Base-by-base conservation (phyloP, 2,888 invertebrate genomes). In the Cephalotes varians region DNA sequence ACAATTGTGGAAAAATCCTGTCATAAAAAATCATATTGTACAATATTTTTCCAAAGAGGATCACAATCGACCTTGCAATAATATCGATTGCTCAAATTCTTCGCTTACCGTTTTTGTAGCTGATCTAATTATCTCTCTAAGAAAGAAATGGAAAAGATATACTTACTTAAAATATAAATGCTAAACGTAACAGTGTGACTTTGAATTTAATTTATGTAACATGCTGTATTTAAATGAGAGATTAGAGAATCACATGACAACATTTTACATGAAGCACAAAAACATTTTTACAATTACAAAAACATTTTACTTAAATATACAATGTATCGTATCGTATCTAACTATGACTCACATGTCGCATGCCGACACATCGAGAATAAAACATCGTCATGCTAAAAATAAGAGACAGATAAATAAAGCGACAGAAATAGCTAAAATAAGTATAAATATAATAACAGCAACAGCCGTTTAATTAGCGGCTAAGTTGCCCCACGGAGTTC, bases 351-450 rank as follows among this genome's bases (percentile, higher is more conserved):
- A 37, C 1, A 31, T 47, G 28, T 34, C 28, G 34, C 71, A 71
- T 79, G 56, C 77, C 9, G 44, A 25, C 58, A 77, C 21, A 44
- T 71, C 2, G 12, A 31, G 12, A 69, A 47, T 1, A 71, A 71
- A 28, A 58, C n/a, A n/a, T 12, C 7, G 34, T 44, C 44, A 56
- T 79, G 77, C 77, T 56, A 51, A 12, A 2, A 47, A 54, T 40
- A 31, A 67, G 21, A 76, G 21, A 34, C 6, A 37, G 25, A 56
- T 77, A 44, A 77, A 34, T 79, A 31, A 79, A 71, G 77, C 44
- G 34, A 25, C 25, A 56, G 54, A 54, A 62, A 71, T 18, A 71
- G 18, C 9, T 34, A 37, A 69, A 31, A 49, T 9, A n/a, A n/a
- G n/a, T n/a, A n/a, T n/a, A n/a, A n/a, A n/a, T n/a, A n/a, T n/a